Evolutionary conservation across 2,113 vertebrate genomes (phyloP).

Genomic region (Pavo muticus): DNA sequence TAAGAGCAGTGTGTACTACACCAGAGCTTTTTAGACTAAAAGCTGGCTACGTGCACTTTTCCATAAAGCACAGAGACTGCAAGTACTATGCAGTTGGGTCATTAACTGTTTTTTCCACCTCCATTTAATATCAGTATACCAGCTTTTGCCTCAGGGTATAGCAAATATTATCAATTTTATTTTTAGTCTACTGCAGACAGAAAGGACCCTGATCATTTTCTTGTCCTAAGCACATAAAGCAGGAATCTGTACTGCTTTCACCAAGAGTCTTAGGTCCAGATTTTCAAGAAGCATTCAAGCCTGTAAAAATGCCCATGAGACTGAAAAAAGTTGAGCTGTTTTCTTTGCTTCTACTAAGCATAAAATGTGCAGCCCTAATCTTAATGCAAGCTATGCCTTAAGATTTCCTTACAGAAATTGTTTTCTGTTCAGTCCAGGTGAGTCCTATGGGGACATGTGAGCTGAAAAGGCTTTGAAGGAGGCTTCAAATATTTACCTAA

Average conservation of each 20-base stretch:
- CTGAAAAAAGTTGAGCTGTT: not conserved
- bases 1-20: not conserved
- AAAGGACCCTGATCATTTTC: not conserved
- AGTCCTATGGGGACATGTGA: not conserved
- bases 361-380: not conserved
- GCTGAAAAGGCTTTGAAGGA: not conserved
- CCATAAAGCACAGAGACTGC: not conserved
- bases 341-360: not conserved
- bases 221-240: not conserved
- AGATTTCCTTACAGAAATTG: not conserved
- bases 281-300: not conserved
- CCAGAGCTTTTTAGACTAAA: not conserved
- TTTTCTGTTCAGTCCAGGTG: not conserved
- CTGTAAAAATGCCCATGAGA: not conserved
- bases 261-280: not conserved
- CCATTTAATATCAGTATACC: not conserved
- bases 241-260: not conserved
- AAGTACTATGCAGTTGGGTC: not conserved
- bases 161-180: not conserved
- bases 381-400: not conserved
- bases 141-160: not conserved
- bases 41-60: fast-evolving
- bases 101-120: not conserved
- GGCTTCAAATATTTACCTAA: not conserved
- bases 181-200: not conserved